phyloP scores from a whole-genome alignment of 2,888 invertebrate species.

The Eledona agricola region DNA sequence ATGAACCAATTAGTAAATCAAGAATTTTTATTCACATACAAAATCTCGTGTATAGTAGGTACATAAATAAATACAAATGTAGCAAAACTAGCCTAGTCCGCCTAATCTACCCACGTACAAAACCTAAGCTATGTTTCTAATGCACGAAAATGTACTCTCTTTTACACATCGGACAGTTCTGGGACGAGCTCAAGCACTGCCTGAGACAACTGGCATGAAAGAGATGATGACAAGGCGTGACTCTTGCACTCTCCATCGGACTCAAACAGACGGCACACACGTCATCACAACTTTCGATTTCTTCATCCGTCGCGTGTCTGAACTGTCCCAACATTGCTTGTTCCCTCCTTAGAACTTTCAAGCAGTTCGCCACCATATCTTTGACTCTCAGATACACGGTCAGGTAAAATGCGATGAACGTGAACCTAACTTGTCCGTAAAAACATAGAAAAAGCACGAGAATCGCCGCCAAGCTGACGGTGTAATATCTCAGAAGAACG shows the following conservation, averaged over 20 bases:
- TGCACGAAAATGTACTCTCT: slow-evolving; percentile 65
- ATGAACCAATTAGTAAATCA: not conserved
- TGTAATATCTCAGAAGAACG: slow-evolving; percentile 69
- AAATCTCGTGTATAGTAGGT: slow-evolving; percentile 26
- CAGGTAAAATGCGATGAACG: slow-evolving; percentile 69
- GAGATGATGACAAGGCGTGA: slow-evolving; percentile 82
- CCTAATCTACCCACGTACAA: slow-evolving; percentile 22
- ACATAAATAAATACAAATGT: slow-evolving; percentile 33
- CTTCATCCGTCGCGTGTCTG: slow-evolving; percentile 71
- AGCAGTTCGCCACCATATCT: slow-evolving; percentile 68
- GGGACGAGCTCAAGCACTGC: slow-evolving; percentile 74
- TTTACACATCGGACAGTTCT: slow-evolving; percentile 80
- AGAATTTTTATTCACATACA: slow-evolving; percentile 25
- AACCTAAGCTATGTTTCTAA: slow-evolving; percentile 30
- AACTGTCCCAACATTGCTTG: slow-evolving; percentile 70
- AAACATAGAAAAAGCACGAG: slow-evolving; percentile 67
- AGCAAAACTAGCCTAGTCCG: slow-evolving; percentile 31
- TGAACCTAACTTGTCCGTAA: slow-evolving; percentile 68
- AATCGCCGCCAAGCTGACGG: slow-evolving; percentile 67
- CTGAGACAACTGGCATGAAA: slow-evolving; percentile 82
- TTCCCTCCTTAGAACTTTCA: slow-evolving; percentile 68
- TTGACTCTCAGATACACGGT: slow-evolving; percentile 74
- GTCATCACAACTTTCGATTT: slow-evolving; percentile 75
- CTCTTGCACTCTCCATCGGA: slow-evolving; percentile 74
- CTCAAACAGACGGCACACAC: slow-evolving; percentile 82